Evolutionary conservation across 2,888 invertebrate genomes (phyloP).

Genomic region (Melanchra persicariae): DNA sequence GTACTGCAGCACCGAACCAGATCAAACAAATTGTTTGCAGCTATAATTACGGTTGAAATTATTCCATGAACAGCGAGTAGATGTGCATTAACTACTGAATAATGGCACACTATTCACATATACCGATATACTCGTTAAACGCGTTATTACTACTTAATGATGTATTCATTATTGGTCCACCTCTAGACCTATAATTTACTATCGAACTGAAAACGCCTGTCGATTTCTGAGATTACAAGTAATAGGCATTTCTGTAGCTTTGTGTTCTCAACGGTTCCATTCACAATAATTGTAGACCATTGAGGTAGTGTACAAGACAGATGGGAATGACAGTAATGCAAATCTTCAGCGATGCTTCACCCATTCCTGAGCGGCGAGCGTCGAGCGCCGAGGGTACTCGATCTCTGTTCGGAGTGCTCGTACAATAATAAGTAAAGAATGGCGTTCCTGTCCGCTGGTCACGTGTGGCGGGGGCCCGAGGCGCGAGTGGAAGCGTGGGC

Average conservation of each 20-base stretch:
- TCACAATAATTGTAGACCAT: slow-evolving; percentile 76
- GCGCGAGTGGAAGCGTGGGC: slow-evolving; percentile 88
- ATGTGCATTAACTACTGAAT: slow-evolving; percentile 60
- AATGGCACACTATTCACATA: slow-evolving; percentile 52
- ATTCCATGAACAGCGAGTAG: slow-evolving; percentile 47
- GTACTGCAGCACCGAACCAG: slow-evolving; percentile 38
- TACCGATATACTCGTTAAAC: slow-evolving; percentile 50
- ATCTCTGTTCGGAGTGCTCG: slow-evolving; percentile 73
- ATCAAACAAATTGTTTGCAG: slow-evolving; percentile 55
- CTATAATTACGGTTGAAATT: slow-evolving; percentile 54
- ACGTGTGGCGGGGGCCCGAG: slow-evolving; percentile 84
- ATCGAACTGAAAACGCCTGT: slow-evolving; percentile 57
- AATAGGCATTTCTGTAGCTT: slow-evolving; percentile 69
- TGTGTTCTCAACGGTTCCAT: slow-evolving; percentile 71
- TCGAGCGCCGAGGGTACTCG: slow-evolving; percentile 75
- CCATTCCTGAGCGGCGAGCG: slow-evolving; percentile 72
- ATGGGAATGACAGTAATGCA: slow-evolving; percentile 82
- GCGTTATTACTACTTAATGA: slow-evolving; percentile 55
- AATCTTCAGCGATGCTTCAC: slow-evolving; percentile 77
- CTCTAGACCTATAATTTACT: slow-evolving; percentile 56
- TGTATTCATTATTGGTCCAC: slow-evolving; percentile 55
- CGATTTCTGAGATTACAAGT: slow-evolving; percentile 69
- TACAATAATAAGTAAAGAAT: slow-evolving; percentile 77
- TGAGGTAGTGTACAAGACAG: slow-evolving; percentile 76
- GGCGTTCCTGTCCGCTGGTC: slow-evolving; percentile 80